These are phyloP conservation scores for Nansenia antarctica DNA, from an alignment of 2,113 vertebrate species.

Conservation along the genomic window DNA sequence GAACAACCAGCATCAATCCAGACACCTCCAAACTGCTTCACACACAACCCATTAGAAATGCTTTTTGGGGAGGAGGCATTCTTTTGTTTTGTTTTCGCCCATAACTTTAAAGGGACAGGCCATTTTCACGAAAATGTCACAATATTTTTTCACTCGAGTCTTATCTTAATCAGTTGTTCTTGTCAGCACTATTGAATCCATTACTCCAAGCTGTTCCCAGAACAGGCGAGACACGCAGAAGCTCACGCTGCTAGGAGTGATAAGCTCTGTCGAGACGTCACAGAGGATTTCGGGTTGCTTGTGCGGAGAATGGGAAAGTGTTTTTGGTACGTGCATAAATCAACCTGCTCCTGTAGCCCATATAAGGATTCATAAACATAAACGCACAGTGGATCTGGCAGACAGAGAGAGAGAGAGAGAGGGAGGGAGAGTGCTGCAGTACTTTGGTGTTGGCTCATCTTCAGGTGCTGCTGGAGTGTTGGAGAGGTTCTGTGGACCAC, in stretches of 20 bases:
- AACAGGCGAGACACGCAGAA: constrained; percentile 15
- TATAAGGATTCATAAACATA: constrained; percentile 20
- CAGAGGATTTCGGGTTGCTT: constrained; percentile 18
- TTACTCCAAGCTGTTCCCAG: constrained; percentile 17
- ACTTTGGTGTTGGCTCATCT: background rate
- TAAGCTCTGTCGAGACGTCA: constrained; percentile 40
- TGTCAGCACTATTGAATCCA: constrained; percentile 30
- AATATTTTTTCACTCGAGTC: constrained; percentile 25
- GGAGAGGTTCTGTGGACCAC: background rate
- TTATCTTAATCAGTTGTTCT: constrained; percentile 30
- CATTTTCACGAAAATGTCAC: background rate
- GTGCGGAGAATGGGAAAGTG: constrained; percentile 2
- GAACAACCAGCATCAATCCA: background rate
- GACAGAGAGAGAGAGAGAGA: no score
- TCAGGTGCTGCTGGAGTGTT: background rate
- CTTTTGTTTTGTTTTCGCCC: background rate
- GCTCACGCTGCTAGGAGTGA: constrained; percentile 30
- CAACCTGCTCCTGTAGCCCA: constrained; percentile 6
- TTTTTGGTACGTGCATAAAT: constrained; percentile 42
- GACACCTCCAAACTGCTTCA: background rate
- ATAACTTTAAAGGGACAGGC: no score
- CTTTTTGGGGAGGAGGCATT: no score
- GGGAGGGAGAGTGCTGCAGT: no score
- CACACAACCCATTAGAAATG: background rate
- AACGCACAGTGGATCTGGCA: constrained; percentile 17